Conservation (phyloP, 2,113 vertebrate genomes). For the Sprattus sprattus region DNA sequence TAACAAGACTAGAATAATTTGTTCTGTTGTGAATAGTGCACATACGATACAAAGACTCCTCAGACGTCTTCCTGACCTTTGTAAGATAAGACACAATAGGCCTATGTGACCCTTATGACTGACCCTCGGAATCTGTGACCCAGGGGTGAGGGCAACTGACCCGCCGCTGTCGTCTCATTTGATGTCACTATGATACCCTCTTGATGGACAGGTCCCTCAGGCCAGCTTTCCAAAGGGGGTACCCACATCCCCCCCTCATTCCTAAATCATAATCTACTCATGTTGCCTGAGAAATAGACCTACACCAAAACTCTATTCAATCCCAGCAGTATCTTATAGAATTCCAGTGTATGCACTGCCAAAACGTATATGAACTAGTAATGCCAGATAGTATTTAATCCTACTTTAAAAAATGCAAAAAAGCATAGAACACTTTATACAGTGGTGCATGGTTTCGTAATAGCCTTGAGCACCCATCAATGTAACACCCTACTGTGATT, state of each 20-base stretch:
- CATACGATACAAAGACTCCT: not conserved
- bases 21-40: constrained; percentile 6
- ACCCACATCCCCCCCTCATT: not conserved
- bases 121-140: constrained; percentile 11
- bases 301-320: not conserved
- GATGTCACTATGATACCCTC: constrained; percentile 24
- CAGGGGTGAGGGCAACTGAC: constrained; percentile 20
- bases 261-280: not conserved
- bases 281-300: not conserved
- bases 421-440: not conserved
- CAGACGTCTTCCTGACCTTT: constrained; percentile 24
- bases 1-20: not conserved
- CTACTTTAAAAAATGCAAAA: too few relatives aligned
- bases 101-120: constrained; percentile 27
- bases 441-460: not conserved
- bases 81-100: constrained; percentile 23
- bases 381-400: too few relatives aligned
- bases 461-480: not conserved
- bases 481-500: not conserved
- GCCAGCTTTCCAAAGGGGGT: constrained; percentile 20
- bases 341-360: not conserved
- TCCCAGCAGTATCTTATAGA: not conserved
- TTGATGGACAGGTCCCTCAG: constrained; percentile 25
- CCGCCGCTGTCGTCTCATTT: constrained; percentile 26
- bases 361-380: too few relatives aligned